A percentile compares a stretch with the other conserved stretches of the same genome.
Conservation (phyloP, 1,140 invertebrate species). For the Trichonephila inaurata region DNA sequence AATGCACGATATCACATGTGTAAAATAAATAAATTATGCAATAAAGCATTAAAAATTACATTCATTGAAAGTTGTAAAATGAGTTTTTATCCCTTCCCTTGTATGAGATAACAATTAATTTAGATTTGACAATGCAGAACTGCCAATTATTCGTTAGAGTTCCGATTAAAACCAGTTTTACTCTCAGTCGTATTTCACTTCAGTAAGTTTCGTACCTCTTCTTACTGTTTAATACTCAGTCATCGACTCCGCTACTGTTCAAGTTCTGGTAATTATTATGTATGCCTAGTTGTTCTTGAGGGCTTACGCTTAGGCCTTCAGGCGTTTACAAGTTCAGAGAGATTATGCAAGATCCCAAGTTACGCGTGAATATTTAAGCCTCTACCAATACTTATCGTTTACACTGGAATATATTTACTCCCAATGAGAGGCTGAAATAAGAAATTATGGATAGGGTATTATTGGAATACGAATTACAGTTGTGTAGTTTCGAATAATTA, state of each 20-base stretch:
- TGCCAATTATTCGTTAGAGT: no score
- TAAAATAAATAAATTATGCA: no score
- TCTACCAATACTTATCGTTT: conserved; percentile 39
- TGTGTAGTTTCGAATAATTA: conserved; percentile 55
- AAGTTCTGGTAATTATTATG: conserved; percentile 53
- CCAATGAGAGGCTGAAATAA: neutral
- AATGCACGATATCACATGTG: no score
- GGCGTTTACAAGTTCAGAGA: neutral
- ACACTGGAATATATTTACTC: conserved; percentile 51
- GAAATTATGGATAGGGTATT: conserved; percentile 38
- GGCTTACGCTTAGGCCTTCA: neutral
- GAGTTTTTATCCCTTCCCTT: no score
- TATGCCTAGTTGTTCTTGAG: conserved; percentile 11
- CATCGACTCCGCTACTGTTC: conserved; percentile 26
- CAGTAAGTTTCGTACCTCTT: neutral
- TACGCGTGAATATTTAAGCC: conserved; percentile 36
- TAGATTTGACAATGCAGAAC: no score
- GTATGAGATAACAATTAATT: no score
- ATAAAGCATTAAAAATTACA: no score
- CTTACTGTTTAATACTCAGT: conserved; percentile 31
- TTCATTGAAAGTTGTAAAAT: no score
- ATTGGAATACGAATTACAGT: conserved; percentile 67
- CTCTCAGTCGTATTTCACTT: neutral
- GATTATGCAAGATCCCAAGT: conserved; percentile 46
- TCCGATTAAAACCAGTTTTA: neutral